Conservation (phyloP, 1,140 invertebrate species). For the Aphelinus certus region DNA sequence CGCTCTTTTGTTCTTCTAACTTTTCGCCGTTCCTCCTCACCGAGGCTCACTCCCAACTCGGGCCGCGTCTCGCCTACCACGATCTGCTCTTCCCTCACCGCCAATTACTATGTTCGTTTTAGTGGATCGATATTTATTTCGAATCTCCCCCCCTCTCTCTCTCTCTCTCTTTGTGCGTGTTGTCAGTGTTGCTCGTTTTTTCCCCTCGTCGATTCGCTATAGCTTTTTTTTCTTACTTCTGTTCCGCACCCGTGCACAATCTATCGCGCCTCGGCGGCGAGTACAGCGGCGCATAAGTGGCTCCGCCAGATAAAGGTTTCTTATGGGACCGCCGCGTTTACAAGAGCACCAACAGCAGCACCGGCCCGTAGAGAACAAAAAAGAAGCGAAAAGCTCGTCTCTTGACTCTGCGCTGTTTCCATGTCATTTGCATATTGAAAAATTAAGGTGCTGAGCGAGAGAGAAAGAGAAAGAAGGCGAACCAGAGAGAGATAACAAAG, state of each 20-base stretch:
- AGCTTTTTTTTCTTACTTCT: not conserved
- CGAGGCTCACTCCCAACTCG: too few relatives aligned
- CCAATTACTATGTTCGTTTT: constrained; percentile 18
- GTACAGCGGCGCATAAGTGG: constrained; percentile 9
- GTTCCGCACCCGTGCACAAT: constrained; percentile 4
- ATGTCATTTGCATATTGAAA: constrained; percentile 35
- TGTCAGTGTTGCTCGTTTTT: not conserved
- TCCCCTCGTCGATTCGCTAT: not conserved
- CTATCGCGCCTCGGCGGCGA: not conserved
- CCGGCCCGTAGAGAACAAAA: not conserved
- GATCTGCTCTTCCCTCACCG: not conserved
- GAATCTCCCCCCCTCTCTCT: too few relatives aligned
- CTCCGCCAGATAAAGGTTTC: constrained; percentile 29
- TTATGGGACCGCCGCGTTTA: constrained; percentile 16
- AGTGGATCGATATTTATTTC: constrained; percentile 17
- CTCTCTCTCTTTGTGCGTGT: not conserved
- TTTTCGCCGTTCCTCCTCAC: too few relatives aligned
- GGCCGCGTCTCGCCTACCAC: not conserved
- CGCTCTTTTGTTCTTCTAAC: not conserved
- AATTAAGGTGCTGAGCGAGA: constrained; percentile 3
- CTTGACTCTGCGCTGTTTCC: not conserved
- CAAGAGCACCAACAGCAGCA: not conserved
- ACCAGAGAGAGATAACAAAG: not conserved
- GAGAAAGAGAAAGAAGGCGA: not conserved
- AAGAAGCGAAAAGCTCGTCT: not conserved